Evolutionary conservation across 2,888 invertebrate genomes (phyloP), one percentile per base, ranked within the genome.

Genomic region (Stictocephala bisonia): DNA sequence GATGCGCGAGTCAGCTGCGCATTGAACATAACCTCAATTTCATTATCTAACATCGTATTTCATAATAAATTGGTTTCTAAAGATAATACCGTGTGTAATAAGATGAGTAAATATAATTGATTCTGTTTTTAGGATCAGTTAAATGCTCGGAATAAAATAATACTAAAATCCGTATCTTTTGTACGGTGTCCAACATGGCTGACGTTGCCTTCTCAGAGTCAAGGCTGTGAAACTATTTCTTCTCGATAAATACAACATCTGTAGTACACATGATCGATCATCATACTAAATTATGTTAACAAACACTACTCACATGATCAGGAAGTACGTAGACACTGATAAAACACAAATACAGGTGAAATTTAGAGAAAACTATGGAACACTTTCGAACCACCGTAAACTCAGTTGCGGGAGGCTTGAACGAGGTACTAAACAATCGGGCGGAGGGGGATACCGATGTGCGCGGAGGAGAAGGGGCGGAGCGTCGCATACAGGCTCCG

Each of bases 401-500:
- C 48, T 29, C n/a, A 44, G 68, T 48, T 74, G 71, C 74, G 74
- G 74, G 71, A 56, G 71, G 53, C 68, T 71, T 71, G 60, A 67
- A 58, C 53, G 64, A 44, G 60, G 31, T 40, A 64, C 51, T 70
- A 70, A 70, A 70, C 70, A 70, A 66, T 11, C 60, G 58, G 60
- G 51, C 29, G 71, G 48, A 44, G 71, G 70, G 74, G 74, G 51
- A 15, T 4, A 56, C 20, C 31, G 68, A 60, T 67, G 73, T 75
- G 74, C 76, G 69, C 70, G 56, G 56, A 40, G 71, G 58, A 22
- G 66, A 44, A 41, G 35, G 41, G 74, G 74, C 71, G 74, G 56
- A 26, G 71, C 71, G 35, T 64, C 31, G 13, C 31, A 18, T 31
- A 26, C 18, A 67, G 72, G 74, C 75, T 74, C 75, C 79, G 77